Conservation (phyloP, 2,888 invertebrate species). For the Cyclophora punctaria region DNA sequence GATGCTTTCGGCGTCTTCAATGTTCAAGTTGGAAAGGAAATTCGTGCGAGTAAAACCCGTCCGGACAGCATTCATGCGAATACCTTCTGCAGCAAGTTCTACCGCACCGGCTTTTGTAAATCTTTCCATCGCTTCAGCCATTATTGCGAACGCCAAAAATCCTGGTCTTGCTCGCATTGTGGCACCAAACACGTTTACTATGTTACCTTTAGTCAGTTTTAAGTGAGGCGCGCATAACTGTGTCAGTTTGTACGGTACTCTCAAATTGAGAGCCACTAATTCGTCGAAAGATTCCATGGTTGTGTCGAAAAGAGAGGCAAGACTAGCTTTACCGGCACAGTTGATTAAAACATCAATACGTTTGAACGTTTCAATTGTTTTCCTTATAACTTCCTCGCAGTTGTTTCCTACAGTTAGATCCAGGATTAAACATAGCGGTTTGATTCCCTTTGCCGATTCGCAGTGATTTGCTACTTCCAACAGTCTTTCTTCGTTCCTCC, state of each 20-base stretch:
- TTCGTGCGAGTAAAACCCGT: constrained; percentile 49
- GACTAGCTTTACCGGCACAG: constrained; percentile 40
- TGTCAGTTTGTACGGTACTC: constrained; percentile 45
- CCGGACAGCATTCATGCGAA: constrained; percentile 51
- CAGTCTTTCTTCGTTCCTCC: constrained; percentile 40
- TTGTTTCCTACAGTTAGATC: constrained; percentile 38
- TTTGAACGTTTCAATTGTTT: constrained; percentile 36
- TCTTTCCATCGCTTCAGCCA: constrained; percentile 39
- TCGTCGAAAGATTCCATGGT: constrained; percentile 46
- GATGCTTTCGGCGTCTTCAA: constrained; percentile 33
- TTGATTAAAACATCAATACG: constrained; percentile 44
- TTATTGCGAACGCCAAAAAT: constrained; percentile 39
- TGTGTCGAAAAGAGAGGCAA: constrained; percentile 43
- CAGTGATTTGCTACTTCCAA: constrained; percentile 34
- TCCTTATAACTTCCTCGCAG: constrained; percentile 40
- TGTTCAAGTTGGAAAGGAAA: constrained; percentile 39
- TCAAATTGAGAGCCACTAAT: constrained; percentile 38
- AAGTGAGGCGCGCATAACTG: constrained; percentile 42
- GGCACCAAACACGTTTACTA: constrained; percentile 44
- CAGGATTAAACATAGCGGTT: constrained; percentile 36
- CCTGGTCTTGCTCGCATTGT: constrained; percentile 41
- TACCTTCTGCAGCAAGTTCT: constrained; percentile 43
- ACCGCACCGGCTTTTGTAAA: constrained; percentile 45
- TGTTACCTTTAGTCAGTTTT: constrained; percentile 41
- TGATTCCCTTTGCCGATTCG: constrained; percentile 27